Evolutionary conservation across 1,140 invertebrate species (phyloP), one percentile per base, ranked within the genome.

Genomic region (Zaprionus camerounensis): DNA sequence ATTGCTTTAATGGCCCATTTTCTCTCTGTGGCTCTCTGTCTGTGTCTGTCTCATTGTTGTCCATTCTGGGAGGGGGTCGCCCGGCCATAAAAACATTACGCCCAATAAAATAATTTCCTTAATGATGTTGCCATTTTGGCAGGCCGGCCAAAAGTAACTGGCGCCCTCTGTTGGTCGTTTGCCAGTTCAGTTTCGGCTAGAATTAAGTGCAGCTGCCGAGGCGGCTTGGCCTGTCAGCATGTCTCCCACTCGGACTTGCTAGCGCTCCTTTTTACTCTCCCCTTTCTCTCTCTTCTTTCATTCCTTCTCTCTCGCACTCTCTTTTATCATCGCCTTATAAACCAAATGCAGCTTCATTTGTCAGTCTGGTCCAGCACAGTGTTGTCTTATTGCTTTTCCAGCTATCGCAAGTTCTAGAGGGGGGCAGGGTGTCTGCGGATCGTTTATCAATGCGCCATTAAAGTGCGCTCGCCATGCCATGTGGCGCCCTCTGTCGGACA

Each of bases 401-500:
- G 57, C 31, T 28, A 36, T 17, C 34, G 71, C 15, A 26, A 13
- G 28, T 34, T 15, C 51, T 17, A 3, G 7, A 3, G n/a, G 41
- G 1, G 41, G 41, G 3, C 0, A 3, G n/a, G 41, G 2, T 53
- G 64, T 55, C 66, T 66, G 63, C 63, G 56, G 78, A 74, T 88
- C 84, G 81, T 88, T 88, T 88, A 81, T 88, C 85, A 88, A 88
- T 77, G 81, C 68, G 70, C 85, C 85, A 88, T 88, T 87, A 84
- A 83, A 78, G 67, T 77, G 81, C 76, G 73, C 65, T n/a, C 41
- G 7, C 41, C 15, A 6, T 56, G 68, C 77, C 85, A 84, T 84
- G 84, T 81, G 81, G 81, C 81, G 81, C 63, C 71, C 81, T 71
- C 66, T 63, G 74, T 55, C 34, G 76, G 72, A 64, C 78, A 51